These are phyloP conservation scores for Borostomias antarcticus DNA, from an alignment of 2,797 vertebrate genomes.

Conservation along the genomic window DNA sequence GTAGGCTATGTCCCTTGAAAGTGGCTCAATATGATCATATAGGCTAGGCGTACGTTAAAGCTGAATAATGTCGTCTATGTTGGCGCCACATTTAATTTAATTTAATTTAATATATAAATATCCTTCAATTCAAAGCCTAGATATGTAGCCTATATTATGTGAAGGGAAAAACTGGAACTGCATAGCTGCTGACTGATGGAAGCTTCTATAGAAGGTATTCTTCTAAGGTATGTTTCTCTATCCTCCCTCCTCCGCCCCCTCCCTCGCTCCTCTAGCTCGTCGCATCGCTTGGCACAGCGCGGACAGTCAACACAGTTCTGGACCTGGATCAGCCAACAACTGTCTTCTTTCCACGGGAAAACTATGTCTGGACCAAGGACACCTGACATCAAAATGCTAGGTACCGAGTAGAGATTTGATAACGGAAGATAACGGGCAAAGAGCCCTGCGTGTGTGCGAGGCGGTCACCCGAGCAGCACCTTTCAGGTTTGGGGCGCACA, in stretches of 20 bases:
- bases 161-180: not conserved
- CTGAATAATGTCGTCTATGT: too few relatives aligned
- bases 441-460: constrained; percentile 56
- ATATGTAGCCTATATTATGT: not conserved
- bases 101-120: too few relatives aligned
- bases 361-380: constrained; percentile 31
- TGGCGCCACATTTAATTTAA: not conserved
- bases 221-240: too few relatives aligned
- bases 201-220: constrained; percentile 28
- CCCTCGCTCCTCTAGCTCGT: constrained; percentile 40
- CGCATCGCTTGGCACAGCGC: constrained; percentile 57
- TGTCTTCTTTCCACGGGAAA: constrained; percentile 8
- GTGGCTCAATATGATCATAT: too few relatives aligned
- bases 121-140: not conserved
- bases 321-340: constrained; percentile 61
- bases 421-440: constrained; percentile 42
- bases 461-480: constrained; percentile 59
- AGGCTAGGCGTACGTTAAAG: too few relatives aligned
- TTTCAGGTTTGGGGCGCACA: constrained; percentile 53
- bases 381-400: constrained; percentile 64
- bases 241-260: constrained; percentile 30
- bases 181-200: not conserved
- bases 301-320: constrained; percentile 47
- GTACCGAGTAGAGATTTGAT: constrained; percentile 53
- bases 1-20: too few relatives aligned